A percentile compares a stretch with the other conserved stretches of the same genome.
phyloP scores from a whole-genome alignment of 1,140 invertebrate species.

The Periplaneta americana region DNA sequence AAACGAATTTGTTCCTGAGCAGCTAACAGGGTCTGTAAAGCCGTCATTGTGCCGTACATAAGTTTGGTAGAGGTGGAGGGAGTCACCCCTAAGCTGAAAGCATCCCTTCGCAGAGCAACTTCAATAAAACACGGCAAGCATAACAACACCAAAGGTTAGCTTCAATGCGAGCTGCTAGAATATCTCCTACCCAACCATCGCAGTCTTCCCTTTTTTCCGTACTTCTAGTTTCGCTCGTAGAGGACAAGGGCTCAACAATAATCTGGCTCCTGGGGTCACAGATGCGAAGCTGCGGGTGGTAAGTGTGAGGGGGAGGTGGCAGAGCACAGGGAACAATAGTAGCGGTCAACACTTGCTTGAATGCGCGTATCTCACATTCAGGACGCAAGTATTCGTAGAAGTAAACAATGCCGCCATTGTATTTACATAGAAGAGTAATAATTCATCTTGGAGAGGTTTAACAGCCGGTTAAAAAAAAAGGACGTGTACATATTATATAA shows the following conservation, averaged over 20 bases:
- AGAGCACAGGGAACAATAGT: background rate
- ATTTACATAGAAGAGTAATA: too few species aligned
- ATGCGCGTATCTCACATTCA: too few species aligned
- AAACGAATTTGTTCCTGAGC: too few species aligned
- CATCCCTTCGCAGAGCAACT: background rate
- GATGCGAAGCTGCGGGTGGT: background rate
- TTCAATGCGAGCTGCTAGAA: background rate
- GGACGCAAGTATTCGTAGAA: too few species aligned
- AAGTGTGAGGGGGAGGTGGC: background rate
- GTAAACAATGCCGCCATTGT: too few species aligned
- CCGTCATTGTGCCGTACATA: too few species aligned
- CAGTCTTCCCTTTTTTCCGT: background rate
- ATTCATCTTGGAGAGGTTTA: too few species aligned
- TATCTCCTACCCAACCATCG: background rate
- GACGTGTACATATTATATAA: too few species aligned
- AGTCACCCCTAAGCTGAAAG: background rate
- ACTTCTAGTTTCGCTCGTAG: background rate
- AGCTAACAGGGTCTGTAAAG: too few species aligned
- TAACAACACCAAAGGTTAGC: too few species aligned
- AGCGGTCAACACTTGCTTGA: background rate
- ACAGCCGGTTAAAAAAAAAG: too few species aligned
- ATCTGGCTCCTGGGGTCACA: background rate
- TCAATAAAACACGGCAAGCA: background rate
- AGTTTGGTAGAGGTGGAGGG: too few species aligned
- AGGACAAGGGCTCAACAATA: background rate